Evolutionary conservation across 2,888 invertebrate genomes (phyloP).

Genomic region (Altica lythri): DNA sequence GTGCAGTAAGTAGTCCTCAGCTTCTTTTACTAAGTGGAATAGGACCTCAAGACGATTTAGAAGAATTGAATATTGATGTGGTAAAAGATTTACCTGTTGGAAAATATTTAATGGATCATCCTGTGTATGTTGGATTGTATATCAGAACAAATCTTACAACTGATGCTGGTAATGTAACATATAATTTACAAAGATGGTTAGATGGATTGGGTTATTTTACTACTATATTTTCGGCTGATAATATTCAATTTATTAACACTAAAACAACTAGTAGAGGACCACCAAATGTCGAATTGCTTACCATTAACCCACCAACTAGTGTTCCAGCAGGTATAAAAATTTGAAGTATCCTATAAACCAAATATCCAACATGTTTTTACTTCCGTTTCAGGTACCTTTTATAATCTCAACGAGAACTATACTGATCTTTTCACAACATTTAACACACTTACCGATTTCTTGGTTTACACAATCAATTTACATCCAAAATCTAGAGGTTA

Average conservation of each 20-base stretch:
- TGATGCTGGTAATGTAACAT: conserved; percentile 3
- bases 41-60: conserved; percentile 41
- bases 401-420: conserved; percentile 3
- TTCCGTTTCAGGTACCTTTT: conserved; percentile 4
- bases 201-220: conserved; percentile 3
- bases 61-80: conserved; percentile 37
- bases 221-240: conserved; percentile 5
- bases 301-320: conserved; percentile 8
- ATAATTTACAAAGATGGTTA: conserved; percentile 2
- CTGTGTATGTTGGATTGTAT: conserved; percentile 39
- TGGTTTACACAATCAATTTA: conserved; percentile 19
- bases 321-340: conserved; percentile 4
- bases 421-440: neutral
- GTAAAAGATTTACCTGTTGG: conserved; percentile 44
- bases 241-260: conserved; percentile 10
- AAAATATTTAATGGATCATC: conserved; percentile 42
- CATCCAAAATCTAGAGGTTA: conserved; percentile 46
- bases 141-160: conserved; percentile 21
- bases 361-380: neutral
- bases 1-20: conserved; percentile 68
- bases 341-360: neutral
- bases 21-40: conserved; percentile 47
- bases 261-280: neutral
- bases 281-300: conserved; percentile 5
- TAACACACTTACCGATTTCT: conserved; percentile 10